Base-by-base conservation (phyloP, 2,888 invertebrate species). In the Drosophila longiperda region DNA sequence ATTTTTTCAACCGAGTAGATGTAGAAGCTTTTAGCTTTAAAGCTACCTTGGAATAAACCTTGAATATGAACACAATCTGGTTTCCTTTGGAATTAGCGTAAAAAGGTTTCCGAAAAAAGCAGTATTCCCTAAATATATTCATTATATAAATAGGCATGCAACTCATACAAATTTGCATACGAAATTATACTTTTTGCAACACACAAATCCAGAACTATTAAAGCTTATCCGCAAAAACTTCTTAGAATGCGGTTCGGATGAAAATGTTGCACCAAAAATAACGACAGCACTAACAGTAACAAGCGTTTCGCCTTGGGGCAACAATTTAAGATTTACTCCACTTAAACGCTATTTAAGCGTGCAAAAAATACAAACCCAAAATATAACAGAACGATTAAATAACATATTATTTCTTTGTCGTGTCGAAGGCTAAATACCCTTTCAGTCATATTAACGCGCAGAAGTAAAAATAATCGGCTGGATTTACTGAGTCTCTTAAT, bases 311-410 rank as follows among this genome's bases (percentile, higher is more conserved):
- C 73, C 82, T 75, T 69, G 67, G 65, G 85, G 83, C 76, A 78
- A 82, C 77, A 83, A 86, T 86, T 82, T 87, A 73, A 84, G 73
- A 84, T 84, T 84, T 86, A 86, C 87, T 87, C 87, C 87, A 87
- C 85, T 86, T 87, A 84, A 75, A 78, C 81, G 82, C 67, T 78
- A 73, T 84, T 86, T 81, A 79, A 75, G 75, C 79, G 74, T 82
- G 82, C 77, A 78, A 73, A 72, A 80, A 78, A 75, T 66, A 54
- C 75, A 69, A 48, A 66, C 55, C 50, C 69, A 36, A 60, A 55
- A 63, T 45, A 62, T 32, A 55, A 38, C 58, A 54, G 52, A 66
- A 62, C n/a, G 33, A 33, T 36, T 40, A 55, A 55, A n/a, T 23
- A 1, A 38, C 8, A 29, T 17, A n/a, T 15, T 20, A 29, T 32